Conservation (phyloP, 1,140 invertebrate species). For the Bombus pyrosoma region DNA sequence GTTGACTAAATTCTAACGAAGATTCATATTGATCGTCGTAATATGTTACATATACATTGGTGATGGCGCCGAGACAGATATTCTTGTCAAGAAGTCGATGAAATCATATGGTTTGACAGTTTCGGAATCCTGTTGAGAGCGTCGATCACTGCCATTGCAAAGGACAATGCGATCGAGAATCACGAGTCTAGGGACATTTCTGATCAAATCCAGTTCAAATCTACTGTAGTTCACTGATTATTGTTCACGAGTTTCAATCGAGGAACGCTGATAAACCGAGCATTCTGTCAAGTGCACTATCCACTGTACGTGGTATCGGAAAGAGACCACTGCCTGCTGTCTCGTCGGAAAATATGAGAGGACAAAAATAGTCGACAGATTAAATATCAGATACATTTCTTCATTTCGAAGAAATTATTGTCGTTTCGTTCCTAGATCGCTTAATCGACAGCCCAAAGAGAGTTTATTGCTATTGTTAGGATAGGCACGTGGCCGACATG, state of each 20-base stretch:
- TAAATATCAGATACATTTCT: neutral
- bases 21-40: neutral
- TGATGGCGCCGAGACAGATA: neutral
- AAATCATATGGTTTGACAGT: neutral
- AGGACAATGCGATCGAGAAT: neutral
- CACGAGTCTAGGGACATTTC: slow-evolving; percentile 11
- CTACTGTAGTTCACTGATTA: slow-evolving; percentile 31
- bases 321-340: neutral
- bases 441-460: no score
- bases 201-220: slow-evolving; percentile 22
- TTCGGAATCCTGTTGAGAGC: neutral
- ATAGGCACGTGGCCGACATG: no score
- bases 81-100: neutral
- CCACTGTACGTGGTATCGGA: slow-evolving; percentile 2
- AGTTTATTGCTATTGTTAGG: no score
- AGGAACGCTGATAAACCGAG: slow-evolving; percentile 2
- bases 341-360: neutral
- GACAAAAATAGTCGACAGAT: neutral
- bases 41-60: neutral
- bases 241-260: slow-evolving; percentile 16
- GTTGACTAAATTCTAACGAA: neutral
- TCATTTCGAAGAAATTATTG: neutral
- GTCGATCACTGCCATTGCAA: slow-evolving; percentile 19
- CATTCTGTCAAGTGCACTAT: neutral
- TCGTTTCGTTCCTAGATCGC: no score